These are phyloP conservation scores for Pseudococcus longispinus DNA, from an alignment of 2,888 invertebrate species.

Conservation along the genomic window DNA sequence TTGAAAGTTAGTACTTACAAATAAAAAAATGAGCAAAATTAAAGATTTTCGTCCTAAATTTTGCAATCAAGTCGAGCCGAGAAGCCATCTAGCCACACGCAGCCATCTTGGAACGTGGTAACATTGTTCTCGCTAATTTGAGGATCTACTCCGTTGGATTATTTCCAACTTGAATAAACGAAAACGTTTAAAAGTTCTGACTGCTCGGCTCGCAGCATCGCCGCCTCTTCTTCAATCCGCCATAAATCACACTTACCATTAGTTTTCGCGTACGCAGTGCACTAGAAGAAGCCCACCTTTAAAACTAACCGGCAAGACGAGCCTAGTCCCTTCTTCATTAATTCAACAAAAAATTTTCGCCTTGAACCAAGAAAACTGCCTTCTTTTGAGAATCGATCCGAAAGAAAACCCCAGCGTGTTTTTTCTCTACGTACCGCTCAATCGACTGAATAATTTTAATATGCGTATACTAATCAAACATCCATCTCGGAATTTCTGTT, in stretches of 20 bases:
- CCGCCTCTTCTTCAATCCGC: not conserved
- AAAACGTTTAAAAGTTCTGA: conserved; percentile 15
- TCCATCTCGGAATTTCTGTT: not conserved
- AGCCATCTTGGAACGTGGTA: not conserved
- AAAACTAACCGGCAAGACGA: not conserved
- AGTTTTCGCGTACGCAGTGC: not conserved
- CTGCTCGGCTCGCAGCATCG: not conserved
- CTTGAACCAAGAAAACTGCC: not conserved
- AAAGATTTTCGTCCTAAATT: no score
- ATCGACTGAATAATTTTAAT: not conserved
- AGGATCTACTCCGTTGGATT: conserved; percentile 10
- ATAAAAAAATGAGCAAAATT: no score
- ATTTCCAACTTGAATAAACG: conserved; percentile 9
- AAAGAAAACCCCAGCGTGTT: not conserved
- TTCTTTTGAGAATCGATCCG: not conserved
- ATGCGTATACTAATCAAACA: not conserved
- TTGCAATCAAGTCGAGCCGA: no score
- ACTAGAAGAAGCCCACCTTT: not conserved
- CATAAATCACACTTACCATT: not conserved
- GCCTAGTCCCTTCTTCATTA: not conserved
- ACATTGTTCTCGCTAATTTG: conserved; percentile 3
- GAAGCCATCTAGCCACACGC: not conserved
- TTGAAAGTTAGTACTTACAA: no score
- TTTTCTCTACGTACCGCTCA: not conserved
- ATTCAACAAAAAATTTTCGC: not conserved